Percentiles rank a stretch among this genome's conserved stretches.
Conservation (phyloP, 2,113 vertebrate genomes). For the Scomber scombrus region DNA sequence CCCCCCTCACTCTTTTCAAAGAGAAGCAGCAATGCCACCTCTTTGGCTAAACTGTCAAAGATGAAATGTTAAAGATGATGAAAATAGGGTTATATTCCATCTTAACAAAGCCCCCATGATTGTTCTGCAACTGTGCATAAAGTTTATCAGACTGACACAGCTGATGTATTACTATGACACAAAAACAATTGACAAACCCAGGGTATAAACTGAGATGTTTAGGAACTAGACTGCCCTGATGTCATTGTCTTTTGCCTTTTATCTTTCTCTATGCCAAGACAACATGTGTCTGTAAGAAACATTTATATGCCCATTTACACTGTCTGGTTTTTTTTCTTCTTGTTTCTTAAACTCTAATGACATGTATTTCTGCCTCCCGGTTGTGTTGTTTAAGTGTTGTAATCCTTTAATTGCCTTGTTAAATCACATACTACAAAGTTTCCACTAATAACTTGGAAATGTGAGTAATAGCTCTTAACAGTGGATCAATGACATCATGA, state of each 20-base stretch:
- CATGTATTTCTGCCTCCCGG: neutral
- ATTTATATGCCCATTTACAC: conserved; percentile 17
- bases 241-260: conserved; percentile 2
- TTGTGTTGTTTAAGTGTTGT: neutral
- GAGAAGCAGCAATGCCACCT: no score
- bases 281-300: no score
- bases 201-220: no score
- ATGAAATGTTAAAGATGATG: no score
- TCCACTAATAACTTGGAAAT: neutral
- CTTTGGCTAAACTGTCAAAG: no score
- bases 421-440: conserved; percentile 2
- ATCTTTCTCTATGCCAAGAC: neutral
- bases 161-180: no score
- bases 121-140: no score
- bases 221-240: neutral
- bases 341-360: neutral
- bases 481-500: neutral
- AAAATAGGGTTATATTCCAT: no score
- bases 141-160: no score
- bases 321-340: neutral
- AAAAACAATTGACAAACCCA: no score
- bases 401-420: conserved; percentile 1
- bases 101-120: no score
- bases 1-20: no score
- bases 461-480: neutral